A percentile compares a stretch with the other conserved stretches of the same genome.
Evolutionary conservation across 2,113 vertebrate genomes (phyloP).

Genomic region (Dascyllus trimaculatus): DNA sequence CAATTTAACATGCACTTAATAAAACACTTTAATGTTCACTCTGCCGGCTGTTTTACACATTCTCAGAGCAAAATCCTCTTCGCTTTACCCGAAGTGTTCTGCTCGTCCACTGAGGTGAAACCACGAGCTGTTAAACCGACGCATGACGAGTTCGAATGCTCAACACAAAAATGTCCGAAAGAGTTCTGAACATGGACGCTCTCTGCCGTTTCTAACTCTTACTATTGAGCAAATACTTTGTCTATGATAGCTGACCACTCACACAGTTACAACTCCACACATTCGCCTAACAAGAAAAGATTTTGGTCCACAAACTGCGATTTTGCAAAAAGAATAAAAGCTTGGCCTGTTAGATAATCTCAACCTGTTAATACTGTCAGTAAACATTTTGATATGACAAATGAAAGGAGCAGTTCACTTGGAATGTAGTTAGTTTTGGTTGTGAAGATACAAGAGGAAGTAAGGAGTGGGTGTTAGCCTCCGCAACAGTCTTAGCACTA

Average conservation of each 20-base stretch:
- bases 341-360: slow-evolving; percentile 31
- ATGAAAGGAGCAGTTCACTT: slow-evolving; percentile 41
- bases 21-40: slow-evolving; percentile 33
- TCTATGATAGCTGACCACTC: slow-evolving; percentile 27
- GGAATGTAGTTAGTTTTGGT: slow-evolving; percentile 74
- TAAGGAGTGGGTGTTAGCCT: slow-evolving; percentile 36
- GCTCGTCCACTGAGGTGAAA: slow-evolving; percentile 11
- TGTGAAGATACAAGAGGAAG: slow-evolving; percentile 59
- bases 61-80: slow-evolving; percentile 23
- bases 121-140: background rate
- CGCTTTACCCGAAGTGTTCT: slow-evolving; percentile 7
- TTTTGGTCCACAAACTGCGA: slow-evolving; percentile 61
- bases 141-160: slow-evolving; percentile 1
- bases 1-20: slow-evolving; percentile 67
- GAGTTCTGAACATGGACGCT: slow-evolving; percentile 11
- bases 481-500: slow-evolving; percentile 16
- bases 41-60: slow-evolving; percentile 24
- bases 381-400: slow-evolving; percentile 23
- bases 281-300: slow-evolving; percentile 4
- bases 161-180: slow-evolving; percentile 6
- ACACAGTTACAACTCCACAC: slow-evolving; percentile 40
- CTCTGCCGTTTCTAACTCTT: background rate
- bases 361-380: slow-evolving; percentile 46
- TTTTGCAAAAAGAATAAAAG: background rate
- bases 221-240: slow-evolving; percentile 5